phyloP scores from a whole-genome alignment of 2,888 invertebrate species.

The Toxonevra muliebris region DNA sequence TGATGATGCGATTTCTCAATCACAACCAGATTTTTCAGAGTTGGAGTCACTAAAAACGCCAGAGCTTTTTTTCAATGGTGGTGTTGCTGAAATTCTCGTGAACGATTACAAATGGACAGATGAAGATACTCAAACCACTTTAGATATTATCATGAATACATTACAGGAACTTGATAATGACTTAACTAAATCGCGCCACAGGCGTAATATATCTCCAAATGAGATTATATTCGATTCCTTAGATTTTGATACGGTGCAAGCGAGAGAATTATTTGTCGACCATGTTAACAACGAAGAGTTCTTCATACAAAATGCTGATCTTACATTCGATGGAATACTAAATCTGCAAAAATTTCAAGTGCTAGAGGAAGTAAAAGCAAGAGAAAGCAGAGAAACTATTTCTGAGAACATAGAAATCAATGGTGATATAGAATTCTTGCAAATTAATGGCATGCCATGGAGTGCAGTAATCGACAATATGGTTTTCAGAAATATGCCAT shows the following conservation, averaged over 20 bases:
- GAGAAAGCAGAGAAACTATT: conserved; percentile 24
- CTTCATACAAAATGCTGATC: conserved; percentile 50
- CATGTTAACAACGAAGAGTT: conserved; percentile 55
- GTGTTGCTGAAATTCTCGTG: conserved; percentile 49
- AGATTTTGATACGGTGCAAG: conserved; percentile 50
- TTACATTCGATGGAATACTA: conserved; percentile 52
- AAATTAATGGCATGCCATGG: conserved; percentile 67
- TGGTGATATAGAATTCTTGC: conserved; percentile 54
- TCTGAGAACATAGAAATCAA: conserved; percentile 41
- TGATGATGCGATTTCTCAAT: not conserved
- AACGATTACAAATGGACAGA: conserved; percentile 54
- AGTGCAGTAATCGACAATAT: conserved; percentile 62
- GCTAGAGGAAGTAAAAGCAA: conserved; percentile 35
- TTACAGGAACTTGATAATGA: conserved; percentile 48
- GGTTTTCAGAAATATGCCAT: conserved; percentile 64
- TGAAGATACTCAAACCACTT: conserved; percentile 48
- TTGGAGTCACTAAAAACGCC: conserved; percentile 45
- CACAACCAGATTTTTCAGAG: conserved; percentile 22
- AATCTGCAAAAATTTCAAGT: conserved; percentile 48
- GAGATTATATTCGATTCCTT: conserved; percentile 45
- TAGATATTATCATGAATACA: conserved; percentile 48
- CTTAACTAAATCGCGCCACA: conserved; percentile 30
- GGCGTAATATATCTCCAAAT: conserved; percentile 37
- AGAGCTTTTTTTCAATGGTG: conserved; percentile 48
- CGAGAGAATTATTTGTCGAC: conserved; percentile 53